Conservation (phyloP, 2,797 vertebrate species). For the Enteromius trimaculatus region DNA sequence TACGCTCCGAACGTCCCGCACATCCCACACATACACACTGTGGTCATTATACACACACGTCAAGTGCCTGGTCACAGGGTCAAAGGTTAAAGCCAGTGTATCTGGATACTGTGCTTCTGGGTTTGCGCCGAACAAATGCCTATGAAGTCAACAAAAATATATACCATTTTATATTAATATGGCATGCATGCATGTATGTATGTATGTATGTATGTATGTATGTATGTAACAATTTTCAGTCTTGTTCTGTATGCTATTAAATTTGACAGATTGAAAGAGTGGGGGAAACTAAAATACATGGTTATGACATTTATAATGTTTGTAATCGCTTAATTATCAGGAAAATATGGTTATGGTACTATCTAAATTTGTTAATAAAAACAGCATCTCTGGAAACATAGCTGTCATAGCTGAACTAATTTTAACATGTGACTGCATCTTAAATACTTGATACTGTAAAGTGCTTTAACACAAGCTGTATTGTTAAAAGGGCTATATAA, state of each 20-base stretch:
- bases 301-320: not conserved
- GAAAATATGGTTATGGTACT: not conserved
- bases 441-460: not conserved
- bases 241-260: not conserved
- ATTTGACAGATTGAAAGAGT: not conserved
- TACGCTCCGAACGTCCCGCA: constrained; percentile 73
- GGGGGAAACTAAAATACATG: not conserved
- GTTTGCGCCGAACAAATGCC: constrained; percentile 65
- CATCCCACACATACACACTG: constrained; percentile 89
- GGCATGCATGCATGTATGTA: too few relatives aligned
- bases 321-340: too few relatives aligned
- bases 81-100: constrained; percentile 82
- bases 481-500: too few relatives aligned
- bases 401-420: not conserved
- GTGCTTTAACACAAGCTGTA: too few relatives aligned
- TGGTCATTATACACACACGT: constrained; percentile 90
- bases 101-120: constrained; percentile 77
- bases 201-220: too few relatives aligned
- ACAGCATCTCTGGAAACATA: not conserved
- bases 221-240: not conserved
- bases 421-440: not conserved
- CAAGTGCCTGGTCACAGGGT: constrained; percentile 73
- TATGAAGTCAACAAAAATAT: constrained; percentile 26
- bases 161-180: not conserved
- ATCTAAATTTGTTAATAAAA: not conserved